phyloP scores from a whole-genome alignment of 2,797 vertebrate genomes.

The Peromyscus attwateri region DNA sequence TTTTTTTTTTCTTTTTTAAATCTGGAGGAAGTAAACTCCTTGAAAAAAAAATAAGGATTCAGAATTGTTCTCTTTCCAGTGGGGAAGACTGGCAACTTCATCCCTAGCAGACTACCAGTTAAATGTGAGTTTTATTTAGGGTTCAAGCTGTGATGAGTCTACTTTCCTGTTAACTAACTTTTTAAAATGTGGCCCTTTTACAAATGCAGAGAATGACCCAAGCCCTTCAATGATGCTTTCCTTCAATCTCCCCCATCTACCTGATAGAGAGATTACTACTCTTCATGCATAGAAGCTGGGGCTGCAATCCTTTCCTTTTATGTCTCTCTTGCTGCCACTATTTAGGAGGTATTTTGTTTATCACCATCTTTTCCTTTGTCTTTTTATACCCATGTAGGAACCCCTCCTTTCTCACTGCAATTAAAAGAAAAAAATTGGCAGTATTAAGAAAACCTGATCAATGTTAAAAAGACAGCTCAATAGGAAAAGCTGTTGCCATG shows the following conservation, averaged over 20 bases:
- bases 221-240: not conserved
- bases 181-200: not conserved
- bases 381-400: not conserved
- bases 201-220: not conserved
- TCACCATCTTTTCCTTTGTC: not conserved
- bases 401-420: not conserved
- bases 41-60: not conserved
- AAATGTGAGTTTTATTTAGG: not conserved
- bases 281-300: not conserved
- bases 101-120: not conserved
- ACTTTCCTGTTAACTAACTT: not conserved
- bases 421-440: not conserved
- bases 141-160: not conserved
- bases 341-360: not conserved
- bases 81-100: not conserved
- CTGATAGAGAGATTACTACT: fast-evolving
- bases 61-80: not conserved
- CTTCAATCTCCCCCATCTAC: not conserved
- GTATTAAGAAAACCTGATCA: not conserved
- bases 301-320: not conserved
- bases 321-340: not conserved
- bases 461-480: not conserved
- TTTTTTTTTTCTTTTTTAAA: slow-evolving; percentile 22
- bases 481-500: not conserved
- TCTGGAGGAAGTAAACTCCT: not conserved